These are phyloP conservation scores for Napeogenes sylphis DNA, from an alignment of 2,888 invertebrate species.

Conservation along the genomic window DNA sequence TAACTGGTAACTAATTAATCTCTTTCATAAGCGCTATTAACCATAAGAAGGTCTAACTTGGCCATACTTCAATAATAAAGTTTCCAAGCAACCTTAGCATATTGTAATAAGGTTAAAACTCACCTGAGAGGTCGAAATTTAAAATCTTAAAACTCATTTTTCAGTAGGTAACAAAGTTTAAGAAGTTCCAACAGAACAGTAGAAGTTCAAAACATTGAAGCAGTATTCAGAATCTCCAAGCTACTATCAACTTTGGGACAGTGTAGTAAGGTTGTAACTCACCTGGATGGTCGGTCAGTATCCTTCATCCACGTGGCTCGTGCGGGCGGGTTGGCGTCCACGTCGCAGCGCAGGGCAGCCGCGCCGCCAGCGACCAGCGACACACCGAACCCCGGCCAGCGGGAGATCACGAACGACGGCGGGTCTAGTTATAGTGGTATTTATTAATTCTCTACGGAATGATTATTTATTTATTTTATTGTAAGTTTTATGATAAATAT, in stretches of 20 bases:
- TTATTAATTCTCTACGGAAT: not conserved
- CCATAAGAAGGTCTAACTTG: too few species aligned
- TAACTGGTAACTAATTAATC: too few species aligned
- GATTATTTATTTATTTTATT: not conserved
- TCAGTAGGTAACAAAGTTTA: not conserved
- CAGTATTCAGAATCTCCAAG: constrained; percentile 5
- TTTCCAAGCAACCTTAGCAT: too few species aligned
- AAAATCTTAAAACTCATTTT: too few species aligned
- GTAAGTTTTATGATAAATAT: not conserved
- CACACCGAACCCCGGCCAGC: constrained; percentile 95
- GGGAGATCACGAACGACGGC: constrained; percentile 94
- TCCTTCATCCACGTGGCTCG: constrained; percentile 89
- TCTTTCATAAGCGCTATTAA: too few species aligned
- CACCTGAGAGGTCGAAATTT: too few species aligned
- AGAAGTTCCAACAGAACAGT: not conserved
- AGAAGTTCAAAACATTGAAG: constrained; percentile 5
- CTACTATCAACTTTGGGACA: not conserved
- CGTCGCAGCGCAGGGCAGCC: constrained; percentile 93
- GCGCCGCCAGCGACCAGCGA: constrained; percentile 92
- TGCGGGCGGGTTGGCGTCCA: constrained; percentile 94
- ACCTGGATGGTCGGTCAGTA: constrained; percentile 72
- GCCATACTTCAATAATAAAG: too few species aligned
- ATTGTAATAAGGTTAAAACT: too few species aligned
- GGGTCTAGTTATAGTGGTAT: constrained; percentile 79
- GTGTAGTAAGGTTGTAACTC: not conserved